These are phyloP conservation scores for Pseudochaenichthys georgianus DNA, from an alignment of 2,797 vertebrate genomes.

Conservation along the genomic window DNA sequence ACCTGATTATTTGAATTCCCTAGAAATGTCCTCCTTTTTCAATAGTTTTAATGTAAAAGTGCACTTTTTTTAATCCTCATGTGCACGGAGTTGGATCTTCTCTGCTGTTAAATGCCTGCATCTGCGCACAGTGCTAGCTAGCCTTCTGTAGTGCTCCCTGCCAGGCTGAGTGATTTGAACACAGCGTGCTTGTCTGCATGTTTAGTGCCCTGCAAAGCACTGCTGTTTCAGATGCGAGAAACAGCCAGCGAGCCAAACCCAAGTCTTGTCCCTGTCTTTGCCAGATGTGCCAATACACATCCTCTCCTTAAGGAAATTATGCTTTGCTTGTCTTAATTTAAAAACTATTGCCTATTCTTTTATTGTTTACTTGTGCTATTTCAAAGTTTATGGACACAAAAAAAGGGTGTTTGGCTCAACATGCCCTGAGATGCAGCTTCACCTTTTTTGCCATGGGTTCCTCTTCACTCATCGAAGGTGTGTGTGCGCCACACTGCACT, in stretches of 20 bases:
- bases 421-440: constrained; percentile 65
- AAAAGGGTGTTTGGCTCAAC: constrained; percentile 44
- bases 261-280: constrained; percentile 59
- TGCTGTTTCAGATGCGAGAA: constrained; percentile 59
- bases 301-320: constrained; percentile 56
- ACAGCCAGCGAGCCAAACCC: constrained; percentile 64
- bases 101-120: constrained; percentile 71
- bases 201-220: constrained; percentile 59
- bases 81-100: constrained; percentile 64
- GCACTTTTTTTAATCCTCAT: constrained; percentile 63
- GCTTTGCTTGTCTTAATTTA: constrained; percentile 70
- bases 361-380: constrained; percentile 56
- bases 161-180: constrained; percentile 52
- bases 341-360: constrained; percentile 61
- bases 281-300: constrained; percentile 81
- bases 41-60: constrained; percentile 54
- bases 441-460: constrained; percentile 31
- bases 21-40: constrained; percentile 33
- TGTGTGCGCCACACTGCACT: constrained; percentile 4
- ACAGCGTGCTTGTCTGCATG: constrained; percentile 66
- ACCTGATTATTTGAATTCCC: constrained; percentile 39
- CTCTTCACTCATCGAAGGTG: constrained; percentile 18
- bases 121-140: constrained; percentile 49
- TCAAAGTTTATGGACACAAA: constrained; percentile 36
- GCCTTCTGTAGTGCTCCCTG: constrained; percentile 60